phyloP scores from a whole-genome alignment of 2,113 vertebrate species.

The Megaleporinus macrocephalus region DNA sequence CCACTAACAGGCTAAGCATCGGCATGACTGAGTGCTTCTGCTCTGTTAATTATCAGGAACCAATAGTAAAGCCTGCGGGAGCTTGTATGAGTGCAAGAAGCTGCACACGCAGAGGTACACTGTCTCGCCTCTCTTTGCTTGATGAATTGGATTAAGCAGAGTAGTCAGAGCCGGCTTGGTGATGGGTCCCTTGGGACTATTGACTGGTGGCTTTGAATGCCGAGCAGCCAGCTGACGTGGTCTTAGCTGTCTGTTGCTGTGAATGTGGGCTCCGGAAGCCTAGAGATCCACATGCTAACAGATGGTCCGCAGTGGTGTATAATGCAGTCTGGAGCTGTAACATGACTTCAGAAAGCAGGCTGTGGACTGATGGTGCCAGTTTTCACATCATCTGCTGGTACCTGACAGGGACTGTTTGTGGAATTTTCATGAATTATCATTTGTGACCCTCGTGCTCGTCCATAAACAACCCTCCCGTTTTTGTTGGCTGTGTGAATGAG shows the following conservation, averaged over 20 bases:
- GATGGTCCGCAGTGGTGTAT: not conserved
- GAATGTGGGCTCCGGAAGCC: not conserved
- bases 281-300: not conserved
- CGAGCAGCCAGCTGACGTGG: not conserved
- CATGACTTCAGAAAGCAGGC: too few relatives aligned
- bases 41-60: conserved; percentile 9
- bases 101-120: not conserved
- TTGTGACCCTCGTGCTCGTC: not conserved
- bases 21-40: conserved; percentile 4
- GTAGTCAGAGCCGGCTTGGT: not conserved
- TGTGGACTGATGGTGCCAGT: not conserved
- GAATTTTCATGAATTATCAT: not conserved
- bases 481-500: conserved; percentile 27
- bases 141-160: conserved; percentile 9
- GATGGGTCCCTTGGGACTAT: conserved; percentile 9
- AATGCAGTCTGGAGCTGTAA: not conserved
- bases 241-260: not conserved
- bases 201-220: conserved; percentile 21
- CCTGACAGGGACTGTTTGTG: not conserved
- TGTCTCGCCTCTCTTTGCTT: conserved; percentile 1
- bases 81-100: conserved; percentile 13
- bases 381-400: not conserved
- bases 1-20: not conserved
- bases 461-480: conserved; percentile 9
- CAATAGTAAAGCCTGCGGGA: not conserved